Base-by-base conservation (phyloP, 2,113 vertebrate genomes). In the Xerus inauris region DNA sequence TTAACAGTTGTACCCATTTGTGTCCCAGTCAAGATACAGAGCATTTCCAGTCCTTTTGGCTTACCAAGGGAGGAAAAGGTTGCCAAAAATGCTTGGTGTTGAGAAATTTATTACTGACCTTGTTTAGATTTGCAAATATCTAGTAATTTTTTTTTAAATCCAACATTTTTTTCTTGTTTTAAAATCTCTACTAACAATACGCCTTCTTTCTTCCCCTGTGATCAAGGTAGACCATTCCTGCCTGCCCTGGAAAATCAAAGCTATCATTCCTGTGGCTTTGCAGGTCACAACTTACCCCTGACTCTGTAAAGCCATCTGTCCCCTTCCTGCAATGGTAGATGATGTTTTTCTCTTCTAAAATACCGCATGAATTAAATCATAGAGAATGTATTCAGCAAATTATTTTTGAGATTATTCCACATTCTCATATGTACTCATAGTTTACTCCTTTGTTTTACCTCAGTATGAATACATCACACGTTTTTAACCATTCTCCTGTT, bases 311-410 rank as follows among this genome's bases (percentile, higher is more conserved):
- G 13, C 6, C 19, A 28, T 10, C n/a, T 22, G 30, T 20, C 26
- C 72, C 38, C 73, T 87, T 89, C 65, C 75, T 82, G 42, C 9
- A 88, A 45, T 73, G 47, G 47, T 10, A 75, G 54, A 57, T 32
- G 32, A 16, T 73, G 16, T 3, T 47, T 73, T 75, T 54, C 69
- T 87, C 11, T 80, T 77, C 26, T 80, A 54, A 54, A 80, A 51
- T 69, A 67, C 40, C 45, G 14, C 73, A 13, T 49, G 32, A 83
- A 86, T 79, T 38, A 89, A 94, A 72, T 88, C 26, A 59, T 40
- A 45, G 5, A 79, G 40, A 62, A 82, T 45, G 45, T 35, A 90
- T 83, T 79, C 38, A 71, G 5, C 8, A 51, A 42, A n/a, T 26
- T 38, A 26, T n/a, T 84, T 69, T 71, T 54, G 35, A 73, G 8